Conservation (phyloP, 2,797 vertebrate species). For the Okamejei kenojei region DNA sequence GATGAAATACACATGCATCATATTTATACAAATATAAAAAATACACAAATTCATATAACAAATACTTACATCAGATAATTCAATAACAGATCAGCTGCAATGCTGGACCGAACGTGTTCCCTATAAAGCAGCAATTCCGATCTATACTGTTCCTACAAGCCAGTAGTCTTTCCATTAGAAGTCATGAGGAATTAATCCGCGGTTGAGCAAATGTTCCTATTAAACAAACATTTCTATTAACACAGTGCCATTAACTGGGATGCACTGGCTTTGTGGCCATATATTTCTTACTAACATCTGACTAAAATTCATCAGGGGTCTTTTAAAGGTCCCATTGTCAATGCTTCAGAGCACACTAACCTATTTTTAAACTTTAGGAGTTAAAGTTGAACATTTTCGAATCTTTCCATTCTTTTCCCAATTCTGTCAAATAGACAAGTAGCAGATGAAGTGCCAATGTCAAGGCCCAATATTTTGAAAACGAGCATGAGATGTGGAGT, state of each 20-base stretch:
- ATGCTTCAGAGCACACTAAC: not conserved
- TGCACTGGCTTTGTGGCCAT: not conserved
- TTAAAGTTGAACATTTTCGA: not conserved
- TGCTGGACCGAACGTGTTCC: not conserved
- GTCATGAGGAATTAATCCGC: constrained; percentile 30
- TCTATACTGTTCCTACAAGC: constrained; percentile 24
- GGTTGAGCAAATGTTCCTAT: constrained; percentile 30
- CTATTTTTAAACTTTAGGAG: not conserved
- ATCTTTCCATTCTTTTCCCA: no score
- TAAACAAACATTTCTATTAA: constrained; percentile 32
- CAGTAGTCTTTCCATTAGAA: constrained; percentile 35
- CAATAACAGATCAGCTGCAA: constrained; percentile 31
- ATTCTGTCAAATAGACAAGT: not conserved
- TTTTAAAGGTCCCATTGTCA: not conserved
- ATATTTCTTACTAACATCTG: not conserved
- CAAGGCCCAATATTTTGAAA: not conserved
- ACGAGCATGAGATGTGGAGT: not conserved
- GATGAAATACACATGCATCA: not conserved
- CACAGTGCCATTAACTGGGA: not conserved
- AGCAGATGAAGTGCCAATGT: not conserved
- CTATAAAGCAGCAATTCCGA: constrained; percentile 30
- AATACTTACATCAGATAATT: constrained; percentile 32
- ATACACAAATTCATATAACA: not conserved
- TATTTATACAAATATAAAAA: not conserved
- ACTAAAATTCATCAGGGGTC: not conserved